Base-by-base conservation (phyloP, 2,888 invertebrate species). In the Heliconius erato region DNA sequence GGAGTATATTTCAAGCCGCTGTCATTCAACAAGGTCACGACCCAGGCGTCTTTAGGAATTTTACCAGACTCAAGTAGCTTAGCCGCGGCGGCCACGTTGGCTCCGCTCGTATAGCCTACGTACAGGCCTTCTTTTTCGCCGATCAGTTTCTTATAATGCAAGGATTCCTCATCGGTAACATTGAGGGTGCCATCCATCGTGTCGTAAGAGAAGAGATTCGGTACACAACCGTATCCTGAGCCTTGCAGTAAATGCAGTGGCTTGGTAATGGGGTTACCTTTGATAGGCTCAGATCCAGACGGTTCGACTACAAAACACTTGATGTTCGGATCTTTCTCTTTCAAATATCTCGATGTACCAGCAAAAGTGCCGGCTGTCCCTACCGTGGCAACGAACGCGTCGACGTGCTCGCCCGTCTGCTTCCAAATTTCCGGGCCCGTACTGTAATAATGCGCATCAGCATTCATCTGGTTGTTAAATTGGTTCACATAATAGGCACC, bases 381-480 rank as follows among this genome's bases (percentile, higher is more conserved):
- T 1, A 95, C 93, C 3, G 94, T 91, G 0, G 94, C 94, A 9
- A 95, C 89, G 81, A 95, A 95, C 3, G 91, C 95, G 78, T 96
- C 95, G 2, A 96, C 92, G 5, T 86, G 94, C 35, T 94, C 91
- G 16, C 95, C 95, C 3, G 95, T 94, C 84, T 96, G 95, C 79
- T 87, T 91, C 95, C 95, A 96, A 84, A 96, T 95, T 86, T 96
- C 95, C 2, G 95, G 95, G 0, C 95, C 95, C 0, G 95, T 96
- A 2, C 92, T 91, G 23, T 88, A 83, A 85, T 95, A 96, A 87
- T 96, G 95, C 0, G 95, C 89, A 0, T 90, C 87, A 3, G 91
- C 87, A 82, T 95, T 95, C 0, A 88, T 90, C 0, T 89, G 87
- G 74, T 95, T 95, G 81, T 90, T 91, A 82, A 95, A 95, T 85